These are phyloP conservation scores for Podabrus alpinus DNA, from an alignment of 2,888 invertebrate genomes.

Conservation along the genomic window DNA sequence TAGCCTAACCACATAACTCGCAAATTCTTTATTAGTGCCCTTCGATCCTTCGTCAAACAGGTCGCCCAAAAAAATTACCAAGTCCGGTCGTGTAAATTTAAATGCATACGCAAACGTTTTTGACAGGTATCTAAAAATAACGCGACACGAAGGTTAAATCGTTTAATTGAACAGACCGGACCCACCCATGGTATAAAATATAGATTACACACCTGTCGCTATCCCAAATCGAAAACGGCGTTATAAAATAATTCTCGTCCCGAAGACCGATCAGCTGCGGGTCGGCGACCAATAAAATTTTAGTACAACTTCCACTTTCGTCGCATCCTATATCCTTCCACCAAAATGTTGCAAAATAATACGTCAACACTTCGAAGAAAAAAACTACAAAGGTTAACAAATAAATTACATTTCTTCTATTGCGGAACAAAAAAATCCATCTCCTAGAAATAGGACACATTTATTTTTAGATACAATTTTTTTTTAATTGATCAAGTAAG, in stretches of 20 bases:
- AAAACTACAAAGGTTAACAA: conserved; percentile 31
- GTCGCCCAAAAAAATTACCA: conserved; percentile 90
- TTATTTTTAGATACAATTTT: too few species aligned
- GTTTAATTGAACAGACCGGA: not conserved
- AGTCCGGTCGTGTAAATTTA: conserved; percentile 75
- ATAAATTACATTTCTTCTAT: conserved; percentile 1
- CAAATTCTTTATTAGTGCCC: conserved; percentile 70
- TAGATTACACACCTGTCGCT: conserved; percentile 82
- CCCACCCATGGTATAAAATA: too few species aligned
- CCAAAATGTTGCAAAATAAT: conserved; percentile 43
- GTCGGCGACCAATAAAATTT: conserved; percentile 72
- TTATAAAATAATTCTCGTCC: conserved; percentile 71
- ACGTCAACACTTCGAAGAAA: conserved; percentile 48
- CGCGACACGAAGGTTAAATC: not conserved
- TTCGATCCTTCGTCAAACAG: conserved; percentile 92
- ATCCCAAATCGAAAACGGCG: conserved; percentile 80
- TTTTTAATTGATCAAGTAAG: too few species aligned
- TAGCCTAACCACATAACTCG: conserved; percentile 76
- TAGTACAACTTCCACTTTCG: conserved; percentile 46
- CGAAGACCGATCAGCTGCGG: conserved; percentile 89
- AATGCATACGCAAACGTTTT: conserved; percentile 78
- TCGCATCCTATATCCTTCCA: conserved; percentile 48
- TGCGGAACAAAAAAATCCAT: not conserved
- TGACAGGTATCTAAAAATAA: conserved; percentile 70
- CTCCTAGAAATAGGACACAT: not conserved